Evolutionary conservation across 2,797 vertebrate genomes (phyloP), one percentile per base, ranked within the genome.

Genomic region (Gastrophryne carolinensis): DNA sequence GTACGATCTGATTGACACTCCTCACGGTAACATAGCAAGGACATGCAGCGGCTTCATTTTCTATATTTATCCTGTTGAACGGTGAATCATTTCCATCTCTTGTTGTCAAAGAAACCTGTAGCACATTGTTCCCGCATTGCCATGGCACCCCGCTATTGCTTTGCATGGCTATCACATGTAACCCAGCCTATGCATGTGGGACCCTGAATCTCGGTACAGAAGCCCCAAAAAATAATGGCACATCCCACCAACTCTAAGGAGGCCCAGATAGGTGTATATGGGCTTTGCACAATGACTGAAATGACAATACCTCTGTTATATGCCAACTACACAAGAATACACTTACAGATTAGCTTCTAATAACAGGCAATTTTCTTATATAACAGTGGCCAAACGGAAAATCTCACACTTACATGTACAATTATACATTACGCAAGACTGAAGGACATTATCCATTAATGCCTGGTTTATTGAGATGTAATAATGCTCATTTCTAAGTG

Each of bases 41-140:
- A 67, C 72, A 67, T 57, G 41, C 37, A 66, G 39, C 29, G 23
- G 26, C 26, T 73, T 54, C 23, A 39, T 24, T 21, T 66, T 39
- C 39, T 74, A 66, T 58, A 34, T 65, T 34, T 58, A 73, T 29
- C 72, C 35, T 44, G 10, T 29, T 65, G 26, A 56, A 67, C 15
- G 41, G 63, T 53, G 50, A 73, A 74, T 49, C 54, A 56, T 66
- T 67, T 68, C 34, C 57, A 74, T 74, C 72, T 67, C 53, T 50
- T 74, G 72, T 74, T 67, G 72, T 66, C 72, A 74, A 41, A 74
- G 72, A 67, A 67, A 74, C 72, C 63, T 50, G 52, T 15, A 60
- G 27, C 57, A 50, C 44, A 74, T 74, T 67, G 72, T 74, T 74
- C 63, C 39, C 50, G 3, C 21, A 67, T 74, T 57, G 47, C 72